Evolutionary conservation across 2,888 invertebrate species (phyloP).

Genomic region (Macaria liturata): DNA sequence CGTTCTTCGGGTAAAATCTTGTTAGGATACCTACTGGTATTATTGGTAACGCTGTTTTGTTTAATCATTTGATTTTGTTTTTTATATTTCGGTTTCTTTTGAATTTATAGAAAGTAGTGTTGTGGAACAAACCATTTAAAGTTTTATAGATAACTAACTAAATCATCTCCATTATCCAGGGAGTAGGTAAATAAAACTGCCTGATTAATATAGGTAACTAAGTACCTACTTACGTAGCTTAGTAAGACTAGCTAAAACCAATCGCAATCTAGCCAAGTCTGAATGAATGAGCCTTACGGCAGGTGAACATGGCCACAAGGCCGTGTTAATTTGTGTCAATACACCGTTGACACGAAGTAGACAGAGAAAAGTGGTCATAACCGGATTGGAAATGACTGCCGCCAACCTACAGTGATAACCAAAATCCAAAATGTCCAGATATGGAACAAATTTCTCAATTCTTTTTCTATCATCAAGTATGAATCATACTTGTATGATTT

Average conservation of each 20-base stretch:
- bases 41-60: too few species aligned
- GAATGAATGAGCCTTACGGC: conserved; percentile 8
- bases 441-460: neutral
- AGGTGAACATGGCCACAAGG: conserved; percentile 22
- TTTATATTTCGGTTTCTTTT: too few species aligned
- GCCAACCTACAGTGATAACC: neutral
- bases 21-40: too few species aligned
- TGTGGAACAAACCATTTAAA: neutral
- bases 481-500: neutral
- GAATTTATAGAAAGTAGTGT: too few species aligned
- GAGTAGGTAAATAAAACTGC: too few species aligned
- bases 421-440: neutral
- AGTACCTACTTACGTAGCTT: too few species aligned
- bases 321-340: conserved; percentile 26
- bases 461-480: too few species aligned
- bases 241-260: neutral
- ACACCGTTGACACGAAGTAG: conserved; percentile 16
- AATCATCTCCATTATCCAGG: too few species aligned
- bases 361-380: conserved; percentile 9
- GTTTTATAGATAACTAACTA: neutral
- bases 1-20: too few species aligned
- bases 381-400: conserved; percentile 7
- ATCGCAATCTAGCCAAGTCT: conserved; percentile 2
- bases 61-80: too few species aligned
- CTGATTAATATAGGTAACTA: too few species aligned